Conservation (phyloP, 2,113 vertebrate species). For the Gorsachius goisagi region DNA sequence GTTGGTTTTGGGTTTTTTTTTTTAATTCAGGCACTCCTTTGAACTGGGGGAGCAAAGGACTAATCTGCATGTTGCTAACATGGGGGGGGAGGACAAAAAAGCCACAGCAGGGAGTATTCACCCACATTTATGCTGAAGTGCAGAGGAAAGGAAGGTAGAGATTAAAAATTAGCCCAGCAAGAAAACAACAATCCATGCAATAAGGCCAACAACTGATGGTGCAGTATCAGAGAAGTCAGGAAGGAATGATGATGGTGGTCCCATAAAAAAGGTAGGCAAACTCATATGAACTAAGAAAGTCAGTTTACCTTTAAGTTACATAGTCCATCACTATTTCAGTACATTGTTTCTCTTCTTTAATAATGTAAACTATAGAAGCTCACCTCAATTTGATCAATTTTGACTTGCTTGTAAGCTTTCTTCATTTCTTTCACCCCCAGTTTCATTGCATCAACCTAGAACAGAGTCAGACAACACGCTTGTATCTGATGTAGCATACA, state of each 20-base stretch:
- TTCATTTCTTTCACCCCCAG: conserved; percentile 98
- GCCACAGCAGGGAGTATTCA: not conserved
- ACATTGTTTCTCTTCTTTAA: not conserved
- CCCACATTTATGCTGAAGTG: not conserved
- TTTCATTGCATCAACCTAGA: conserved; percentile 97
- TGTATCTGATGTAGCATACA: not conserved
- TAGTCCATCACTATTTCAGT: not conserved
- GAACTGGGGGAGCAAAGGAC: not conserved
- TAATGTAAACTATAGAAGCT: not conserved
- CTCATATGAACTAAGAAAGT: not conserved
- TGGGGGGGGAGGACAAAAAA: not conserved
- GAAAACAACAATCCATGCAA: not conserved
- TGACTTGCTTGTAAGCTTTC: conserved; percentile 94
- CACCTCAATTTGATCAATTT: conserved; percentile 97
- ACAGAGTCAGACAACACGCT: not conserved
- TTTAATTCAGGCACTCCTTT: not conserved
- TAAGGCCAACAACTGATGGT: not conserved
- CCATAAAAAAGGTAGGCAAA: not conserved
- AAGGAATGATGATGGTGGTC: not conserved
- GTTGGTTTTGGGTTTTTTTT: not conserved
- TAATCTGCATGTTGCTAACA: not conserved
- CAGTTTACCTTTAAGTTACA: not conserved
- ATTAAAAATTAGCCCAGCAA: not conserved
- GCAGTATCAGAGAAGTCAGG: not conserved
- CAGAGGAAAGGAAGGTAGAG: not conserved